phyloP scores from a whole-genome alignment of 2,888 invertebrate genomes.

The Plutella xylostella region DNA sequence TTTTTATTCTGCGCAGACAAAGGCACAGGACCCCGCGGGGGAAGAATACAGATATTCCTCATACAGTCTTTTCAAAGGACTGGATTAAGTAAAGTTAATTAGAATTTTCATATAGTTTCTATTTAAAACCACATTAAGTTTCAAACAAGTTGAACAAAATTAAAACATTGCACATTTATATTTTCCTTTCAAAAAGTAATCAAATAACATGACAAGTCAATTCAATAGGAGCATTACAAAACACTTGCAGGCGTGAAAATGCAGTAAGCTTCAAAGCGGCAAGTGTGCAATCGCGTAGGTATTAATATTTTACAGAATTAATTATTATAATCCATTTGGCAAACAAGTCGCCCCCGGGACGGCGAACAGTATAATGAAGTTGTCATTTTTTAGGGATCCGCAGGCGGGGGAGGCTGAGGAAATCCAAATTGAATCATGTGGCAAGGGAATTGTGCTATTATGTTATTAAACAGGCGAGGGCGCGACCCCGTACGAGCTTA shows the following conservation, averaged over 20 bases:
- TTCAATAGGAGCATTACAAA: conserved; percentile 35
- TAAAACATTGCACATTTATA: too few species aligned
- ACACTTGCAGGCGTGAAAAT: conserved; percentile 47
- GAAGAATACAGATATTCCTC: too few species aligned
- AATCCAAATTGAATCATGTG: conserved; percentile 78
- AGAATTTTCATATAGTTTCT: background rate
- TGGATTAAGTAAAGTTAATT: background rate
- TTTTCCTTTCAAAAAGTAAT: too few species aligned
- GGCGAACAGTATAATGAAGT: conserved; percentile 68
- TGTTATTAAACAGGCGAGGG: conserved; percentile 74
- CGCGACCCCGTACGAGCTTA: conserved; percentile 64
- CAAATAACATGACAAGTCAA: conserved; percentile 21
- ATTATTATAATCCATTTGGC: conserved; percentile 68
- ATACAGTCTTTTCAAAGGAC: background rate
- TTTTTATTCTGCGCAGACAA: conserved; percentile 62
- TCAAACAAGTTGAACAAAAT: too few species aligned
- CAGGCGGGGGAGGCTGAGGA: conserved; percentile 58
- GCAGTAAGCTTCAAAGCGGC: conserved; percentile 49
- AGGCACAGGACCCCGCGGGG: conserved; percentile 42
- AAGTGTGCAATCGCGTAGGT: conserved; percentile 59
- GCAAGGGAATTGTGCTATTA: conserved; percentile 77
- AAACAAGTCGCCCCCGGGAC: conserved; percentile 65
- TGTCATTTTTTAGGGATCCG: conserved; percentile 69
- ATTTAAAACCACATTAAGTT: background rate
- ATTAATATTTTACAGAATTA: conserved; percentile 69